These are phyloP conservation scores for Lithophane socia DNA, from an alignment of 2,888 invertebrate genomes.

Conservation along the genomic window DNA sequence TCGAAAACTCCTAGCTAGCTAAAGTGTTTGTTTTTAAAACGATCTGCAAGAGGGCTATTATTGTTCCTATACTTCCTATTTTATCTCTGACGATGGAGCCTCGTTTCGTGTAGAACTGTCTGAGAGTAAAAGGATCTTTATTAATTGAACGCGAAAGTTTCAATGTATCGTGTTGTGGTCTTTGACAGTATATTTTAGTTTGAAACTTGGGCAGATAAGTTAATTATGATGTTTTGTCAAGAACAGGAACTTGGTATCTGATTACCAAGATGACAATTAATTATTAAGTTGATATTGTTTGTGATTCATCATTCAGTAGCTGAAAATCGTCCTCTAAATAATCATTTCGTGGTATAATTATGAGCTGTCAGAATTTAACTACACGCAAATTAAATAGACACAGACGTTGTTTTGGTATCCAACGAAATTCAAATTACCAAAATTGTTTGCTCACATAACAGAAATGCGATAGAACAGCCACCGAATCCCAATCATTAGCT, in stretches of 20 bases:
- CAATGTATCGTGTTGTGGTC: conserved; percentile 23
- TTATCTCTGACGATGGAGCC: conserved; percentile 52
- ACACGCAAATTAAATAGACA: conserved; percentile 19
- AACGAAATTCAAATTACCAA: conserved; percentile 39
- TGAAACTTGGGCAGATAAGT: neutral
- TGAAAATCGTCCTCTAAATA: neutral
- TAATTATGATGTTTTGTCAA: neutral
- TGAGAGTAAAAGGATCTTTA: conserved; percentile 34
- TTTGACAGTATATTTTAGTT: conserved; percentile 24
- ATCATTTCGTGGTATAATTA: neutral
- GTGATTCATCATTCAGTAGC: neutral
- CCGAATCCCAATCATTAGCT: conserved; percentile 55
- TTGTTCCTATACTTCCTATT: conserved; percentile 58
- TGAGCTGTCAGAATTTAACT: conserved; percentile 3
- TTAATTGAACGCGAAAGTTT: conserved; percentile 42
- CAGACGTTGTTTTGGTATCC: conserved; percentile 21
- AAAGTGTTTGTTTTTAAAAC: conserved; percentile 66
- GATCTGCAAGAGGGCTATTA: conserved; percentile 60
- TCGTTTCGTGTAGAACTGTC: conserved; percentile 37
- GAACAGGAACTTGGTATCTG: neutral
- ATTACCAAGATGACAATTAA: neutral
- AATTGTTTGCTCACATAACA: conserved; percentile 43
- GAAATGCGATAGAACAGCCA: conserved; percentile 37
- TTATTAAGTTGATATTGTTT: neutral
- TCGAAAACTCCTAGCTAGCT: conserved; percentile 64